Base-by-base conservation (phyloP, 1,140 invertebrate species). In the Monomorium pharaonis region DNA sequence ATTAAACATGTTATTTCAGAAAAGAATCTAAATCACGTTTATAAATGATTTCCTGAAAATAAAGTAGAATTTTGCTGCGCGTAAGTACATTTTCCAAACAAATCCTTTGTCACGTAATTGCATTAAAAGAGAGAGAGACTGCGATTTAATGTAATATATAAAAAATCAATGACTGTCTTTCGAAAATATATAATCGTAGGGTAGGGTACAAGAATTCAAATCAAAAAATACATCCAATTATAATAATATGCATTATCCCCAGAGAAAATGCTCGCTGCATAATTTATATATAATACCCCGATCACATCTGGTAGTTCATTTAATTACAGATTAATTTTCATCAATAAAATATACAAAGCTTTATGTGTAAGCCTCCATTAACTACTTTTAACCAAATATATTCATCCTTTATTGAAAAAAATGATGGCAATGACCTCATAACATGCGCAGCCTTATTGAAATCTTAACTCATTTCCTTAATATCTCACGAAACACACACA, bases 1-100 rank as follows among this genome's bases (percentile, higher is more conserved):
- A 44, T 70, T 81, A 63, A 75, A 65, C 60, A 62, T 58, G 37
- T 83, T 83, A 74, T 58, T 83, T 72, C 67, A 60, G 51, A 44
- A 47, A 33, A 30, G 37, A 60, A 83, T 58, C 54, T 74, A 47
- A 72, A 60, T 83, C 54, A 74, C 37, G 44, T 83, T 67, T 83
- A 33, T 60, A 74, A 74, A 24, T 37, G 42, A 72, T 60, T 47
- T 80, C 56, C 37, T 72, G 51, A 56, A 72, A n/a, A 37, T 78
- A 78, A 67, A 54, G 27, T 24, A 65, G 42, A 69, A 10, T 18
- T 16, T n/a, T n/a, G 37, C 1, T 30, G 21, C 49, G 33, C 4
- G 21, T 63, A 33, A 30, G 42, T 44, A 54, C 24, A 63, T 77
- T 65, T 33, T 49, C 14, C 12, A 49, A 33, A 49, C 5, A 37